These are phyloP conservation scores for Tribolium freemani DNA, from an alignment of 2,888 invertebrate species.

Conservation along the genomic window DNA sequence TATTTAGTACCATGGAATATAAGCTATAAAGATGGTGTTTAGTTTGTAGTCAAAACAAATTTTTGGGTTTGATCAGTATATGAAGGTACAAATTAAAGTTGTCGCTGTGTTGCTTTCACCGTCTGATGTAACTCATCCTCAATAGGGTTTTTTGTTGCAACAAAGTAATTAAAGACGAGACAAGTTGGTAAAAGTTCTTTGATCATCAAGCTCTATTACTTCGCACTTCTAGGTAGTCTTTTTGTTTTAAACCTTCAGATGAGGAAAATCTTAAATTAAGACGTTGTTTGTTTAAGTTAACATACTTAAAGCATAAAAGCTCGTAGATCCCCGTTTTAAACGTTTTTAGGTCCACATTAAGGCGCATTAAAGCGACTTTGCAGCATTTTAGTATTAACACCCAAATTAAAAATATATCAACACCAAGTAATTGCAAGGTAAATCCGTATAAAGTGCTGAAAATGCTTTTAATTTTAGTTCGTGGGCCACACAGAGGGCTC, in stretches of 20 bases:
- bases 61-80: background rate
- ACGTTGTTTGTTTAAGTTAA: slow-evolving; percentile 21
- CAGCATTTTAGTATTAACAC: slow-evolving; percentile 30
- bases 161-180: slow-evolving; percentile 14
- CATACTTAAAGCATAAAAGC: slow-evolving; percentile 26
- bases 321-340: slow-evolving; percentile 33
- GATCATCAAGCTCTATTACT: background rate
- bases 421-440: slow-evolving; percentile 29
- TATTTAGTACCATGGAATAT: too few species aligned
- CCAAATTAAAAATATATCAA: slow-evolving; percentile 39
- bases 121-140: background rate
- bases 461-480: background rate
- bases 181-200: slow-evolving; percentile 6
- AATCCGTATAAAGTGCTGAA: slow-evolving; percentile 13
- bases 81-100: background rate
- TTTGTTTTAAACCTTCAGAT: slow-evolving; percentile 6
- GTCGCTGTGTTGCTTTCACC: background rate
- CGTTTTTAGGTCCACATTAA: slow-evolving; percentile 37
- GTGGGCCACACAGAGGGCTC: background rate
- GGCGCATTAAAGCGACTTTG: slow-evolving; percentile 21
- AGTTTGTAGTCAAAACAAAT: background rate
- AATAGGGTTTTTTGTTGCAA: slow-evolving; percentile 2
- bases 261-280: slow-evolving; percentile 30
- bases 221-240: slow-evolving; percentile 7
- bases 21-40: too few species aligned